A percentile compares a stretch with the other conserved stretches of the same genome.
phyloP scores from a whole-genome alignment of 2,888 invertebrate species.

The Acanthosoma haemorrhoidale region DNA sequence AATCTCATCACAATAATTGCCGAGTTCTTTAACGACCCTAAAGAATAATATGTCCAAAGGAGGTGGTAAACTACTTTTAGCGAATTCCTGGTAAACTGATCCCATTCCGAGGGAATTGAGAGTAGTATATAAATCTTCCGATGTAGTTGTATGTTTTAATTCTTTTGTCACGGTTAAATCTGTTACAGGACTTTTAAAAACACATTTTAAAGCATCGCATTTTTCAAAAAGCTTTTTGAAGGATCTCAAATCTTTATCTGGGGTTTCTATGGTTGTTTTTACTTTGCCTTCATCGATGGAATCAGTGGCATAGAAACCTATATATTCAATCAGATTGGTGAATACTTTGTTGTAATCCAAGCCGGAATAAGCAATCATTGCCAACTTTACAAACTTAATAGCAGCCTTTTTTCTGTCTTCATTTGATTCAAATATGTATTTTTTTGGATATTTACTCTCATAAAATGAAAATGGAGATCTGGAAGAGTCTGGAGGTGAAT shows the following conservation, averaged over 20 bases:
- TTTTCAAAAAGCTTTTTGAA: background rate
- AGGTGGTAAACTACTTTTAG: background rate
- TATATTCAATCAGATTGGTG: background rate
- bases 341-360: background rate
- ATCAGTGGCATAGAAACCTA: too few relatives aligned
- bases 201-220: background rate
- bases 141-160: background rate
- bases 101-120: background rate
- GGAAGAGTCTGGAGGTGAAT: background rate
- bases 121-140: background rate
- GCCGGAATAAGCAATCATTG: background rate
- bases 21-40: background rate
- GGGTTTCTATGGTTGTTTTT: background rate
- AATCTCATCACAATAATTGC: background rate
- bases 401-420: background rate
- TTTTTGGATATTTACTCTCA: background rate
- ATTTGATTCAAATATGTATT: background rate
- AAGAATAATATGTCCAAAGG: background rate
- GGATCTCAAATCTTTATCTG: background rate
- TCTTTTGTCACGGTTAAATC: background rate
- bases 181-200: background rate
- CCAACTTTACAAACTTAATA: background rate
- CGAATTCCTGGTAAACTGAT: background rate
- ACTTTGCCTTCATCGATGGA: background rate
- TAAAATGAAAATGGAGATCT: too few relatives aligned